Conservation (phyloP, 2,113 vertebrate species). For the Myxocyprinus asiaticus region DNA sequence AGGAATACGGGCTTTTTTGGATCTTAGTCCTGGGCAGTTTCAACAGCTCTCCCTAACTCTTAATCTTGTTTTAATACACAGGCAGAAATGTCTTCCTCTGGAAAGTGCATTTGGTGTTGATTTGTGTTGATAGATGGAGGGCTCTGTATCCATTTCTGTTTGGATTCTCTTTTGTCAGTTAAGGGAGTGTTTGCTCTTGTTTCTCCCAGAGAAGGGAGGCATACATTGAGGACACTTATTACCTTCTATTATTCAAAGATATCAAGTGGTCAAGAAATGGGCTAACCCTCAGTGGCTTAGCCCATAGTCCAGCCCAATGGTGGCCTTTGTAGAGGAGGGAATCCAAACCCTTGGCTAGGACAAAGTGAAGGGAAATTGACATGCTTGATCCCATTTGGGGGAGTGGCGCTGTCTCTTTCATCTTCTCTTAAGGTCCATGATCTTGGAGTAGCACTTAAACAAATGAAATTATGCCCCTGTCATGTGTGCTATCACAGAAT, state of each 20-base stretch:
- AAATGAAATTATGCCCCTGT: conserved; percentile 77
- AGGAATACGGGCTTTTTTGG: neutral
- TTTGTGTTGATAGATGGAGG: conserved; percentile 65
- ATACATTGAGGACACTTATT: conserved; percentile 73
- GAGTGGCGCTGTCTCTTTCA: conserved; percentile 72
- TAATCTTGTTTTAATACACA: conserved; percentile 17
- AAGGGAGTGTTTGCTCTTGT: conserved; percentile 76
- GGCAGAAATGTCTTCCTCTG: conserved; percentile 22
- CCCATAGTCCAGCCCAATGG: conserved; percentile 68
- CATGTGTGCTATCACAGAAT: conserved; percentile 36
- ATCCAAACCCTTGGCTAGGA: conserved; percentile 75
- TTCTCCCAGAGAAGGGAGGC: conserved; percentile 73
- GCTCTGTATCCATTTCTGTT: conserved; percentile 76
- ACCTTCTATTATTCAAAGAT: conserved; percentile 78
- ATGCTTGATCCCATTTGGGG: conserved; percentile 76
- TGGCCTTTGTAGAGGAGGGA: conserved; percentile 75
- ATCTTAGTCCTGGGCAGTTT: neutral
- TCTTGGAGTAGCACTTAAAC: conserved; percentile 76
- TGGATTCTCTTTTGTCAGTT: conserved; percentile 65
- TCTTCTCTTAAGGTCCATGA: conserved; percentile 72
- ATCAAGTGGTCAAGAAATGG: conserved; percentile 71
- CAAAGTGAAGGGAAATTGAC: conserved; percentile 81
- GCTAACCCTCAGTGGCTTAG: conserved; percentile 64
- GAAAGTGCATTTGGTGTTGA: neutral
- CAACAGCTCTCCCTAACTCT: neutral